These are phyloP conservation scores for Epirrita christyi DNA, from an alignment of 2,888 invertebrate species.

Conservation along the genomic window DNA sequence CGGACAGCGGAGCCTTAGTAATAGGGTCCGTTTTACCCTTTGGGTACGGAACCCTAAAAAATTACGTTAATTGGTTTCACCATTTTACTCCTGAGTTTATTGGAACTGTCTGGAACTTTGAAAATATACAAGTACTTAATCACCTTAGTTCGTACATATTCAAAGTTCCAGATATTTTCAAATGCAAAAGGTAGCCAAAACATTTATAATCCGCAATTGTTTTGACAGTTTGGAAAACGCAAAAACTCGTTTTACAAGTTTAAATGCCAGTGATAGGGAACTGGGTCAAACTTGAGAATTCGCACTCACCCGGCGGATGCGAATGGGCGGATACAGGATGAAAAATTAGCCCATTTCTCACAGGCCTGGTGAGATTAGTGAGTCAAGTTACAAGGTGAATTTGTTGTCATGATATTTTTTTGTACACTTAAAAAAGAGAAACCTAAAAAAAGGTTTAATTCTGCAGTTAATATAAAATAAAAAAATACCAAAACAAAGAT, in stretches of 20 bases:
- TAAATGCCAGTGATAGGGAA: slow-evolving; percentile 35
- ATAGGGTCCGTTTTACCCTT: no score
- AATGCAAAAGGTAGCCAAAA: background rate
- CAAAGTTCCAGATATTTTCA: background rate
- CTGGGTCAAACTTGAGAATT: slow-evolving; percentile 51
- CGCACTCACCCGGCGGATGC: slow-evolving; percentile 36
- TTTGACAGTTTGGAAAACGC: slow-evolving; percentile 37
- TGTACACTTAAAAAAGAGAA: background rate
- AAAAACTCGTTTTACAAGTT: slow-evolving; percentile 35
- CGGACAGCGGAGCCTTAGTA: no score
- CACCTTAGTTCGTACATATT: no score
- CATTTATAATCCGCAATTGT: slow-evolving; percentile 29
- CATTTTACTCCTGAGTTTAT: no score
- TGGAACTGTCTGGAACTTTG: no score
- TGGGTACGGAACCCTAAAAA: no score
- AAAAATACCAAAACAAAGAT: no score
- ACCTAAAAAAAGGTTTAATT: no score
- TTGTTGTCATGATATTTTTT: slow-evolving; percentile 12
- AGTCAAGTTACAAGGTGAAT: slow-evolving; percentile 30
- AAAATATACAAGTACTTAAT: no score
- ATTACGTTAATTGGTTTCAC: no score
- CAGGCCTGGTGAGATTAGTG: slow-evolving; percentile 44
- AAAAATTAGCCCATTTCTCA: slow-evolving; percentile 58
- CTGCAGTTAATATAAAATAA: no score
- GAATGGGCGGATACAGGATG: slow-evolving; percentile 45